These are phyloP conservation scores for Heliconius eleuchia DNA, from an alignment of 1,140 invertebrate species.

Conservation along the genomic window DNA sequence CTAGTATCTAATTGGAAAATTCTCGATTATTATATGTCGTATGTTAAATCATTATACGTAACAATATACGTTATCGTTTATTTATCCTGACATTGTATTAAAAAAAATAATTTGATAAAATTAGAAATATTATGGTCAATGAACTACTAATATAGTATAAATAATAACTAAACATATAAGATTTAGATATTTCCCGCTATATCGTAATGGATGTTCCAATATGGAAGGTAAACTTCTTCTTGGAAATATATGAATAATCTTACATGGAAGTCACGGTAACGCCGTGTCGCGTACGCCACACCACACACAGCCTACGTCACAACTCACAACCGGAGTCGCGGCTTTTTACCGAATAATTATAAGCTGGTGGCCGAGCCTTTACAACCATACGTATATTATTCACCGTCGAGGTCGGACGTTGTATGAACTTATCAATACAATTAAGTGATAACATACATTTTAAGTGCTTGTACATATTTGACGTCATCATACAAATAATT, in stretches of 20 bases:
- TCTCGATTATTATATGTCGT: background rate
- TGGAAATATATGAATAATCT: constrained; percentile 21
- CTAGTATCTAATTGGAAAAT: background rate
- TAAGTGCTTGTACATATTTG: constrained; percentile 36
- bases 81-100: too few relatives aligned
- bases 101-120: too few relatives aligned
- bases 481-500: constrained; percentile 38
- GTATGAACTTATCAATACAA: constrained; percentile 41
- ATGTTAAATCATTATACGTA: background rate
- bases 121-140: background rate
- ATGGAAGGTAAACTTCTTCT: constrained; percentile 1
- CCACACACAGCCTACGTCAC: constrained; percentile 36
- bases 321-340: constrained; percentile 26
- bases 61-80: too few relatives aligned
- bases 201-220: background rate
- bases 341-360: constrained; percentile 47
- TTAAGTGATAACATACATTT: constrained; percentile 41
- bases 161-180: background rate
- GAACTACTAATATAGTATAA: background rate
- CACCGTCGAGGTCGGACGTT: constrained; percentile 36
- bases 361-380: constrained; percentile 36
- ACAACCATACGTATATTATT: constrained; percentile 38
- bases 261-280: constrained; percentile 26
- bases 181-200: background rate
- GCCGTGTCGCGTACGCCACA: constrained; percentile 19